These are phyloP conservation scores for Colius striatus DNA, from an alignment of 2,113 vertebrate species.

Conservation along the genomic window DNA sequence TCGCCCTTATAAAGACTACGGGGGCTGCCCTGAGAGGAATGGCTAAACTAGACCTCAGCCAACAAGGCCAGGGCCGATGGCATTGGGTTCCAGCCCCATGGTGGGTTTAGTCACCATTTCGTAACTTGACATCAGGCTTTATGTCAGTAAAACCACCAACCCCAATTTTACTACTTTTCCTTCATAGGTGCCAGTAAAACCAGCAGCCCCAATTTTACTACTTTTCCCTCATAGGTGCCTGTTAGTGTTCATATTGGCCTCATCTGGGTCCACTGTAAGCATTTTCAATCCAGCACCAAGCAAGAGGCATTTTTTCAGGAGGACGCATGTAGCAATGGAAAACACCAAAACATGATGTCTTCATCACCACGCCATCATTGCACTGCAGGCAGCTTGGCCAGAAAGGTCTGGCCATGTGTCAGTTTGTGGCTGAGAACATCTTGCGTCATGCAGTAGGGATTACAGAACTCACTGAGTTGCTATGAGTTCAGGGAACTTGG, in stretches of 20 bases:
- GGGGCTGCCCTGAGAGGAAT: fast-evolving
- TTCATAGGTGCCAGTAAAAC: neutral
- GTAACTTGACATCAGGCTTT: neutral
- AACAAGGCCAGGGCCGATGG: fast-evolving
- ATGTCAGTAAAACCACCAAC: neutral
- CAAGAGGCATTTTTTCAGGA: neutral
- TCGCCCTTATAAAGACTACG: neutral
- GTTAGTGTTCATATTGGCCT: neutral
- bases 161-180: neutral
- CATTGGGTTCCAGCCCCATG: fast-evolving
- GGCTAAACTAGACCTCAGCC: neutral
- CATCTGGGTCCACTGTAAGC: fast-evolving
- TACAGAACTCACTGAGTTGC: neutral
- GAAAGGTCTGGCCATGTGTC: neutral
- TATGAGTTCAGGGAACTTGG: fast-evolving
- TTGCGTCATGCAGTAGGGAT: neutral
- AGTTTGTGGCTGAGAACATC: neutral
- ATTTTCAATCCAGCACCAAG: neutral
- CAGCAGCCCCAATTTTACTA: fast-evolving
- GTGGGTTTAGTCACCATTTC: neutral
- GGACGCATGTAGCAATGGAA: neutral
- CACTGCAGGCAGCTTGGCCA: neutral
- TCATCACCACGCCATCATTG: fast-evolving
- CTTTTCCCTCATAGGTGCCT: neutral
- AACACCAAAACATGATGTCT: neutral